Conservation (phyloP, 2,797 vertebrate genomes). For the Hybognathus amarus region DNA sequence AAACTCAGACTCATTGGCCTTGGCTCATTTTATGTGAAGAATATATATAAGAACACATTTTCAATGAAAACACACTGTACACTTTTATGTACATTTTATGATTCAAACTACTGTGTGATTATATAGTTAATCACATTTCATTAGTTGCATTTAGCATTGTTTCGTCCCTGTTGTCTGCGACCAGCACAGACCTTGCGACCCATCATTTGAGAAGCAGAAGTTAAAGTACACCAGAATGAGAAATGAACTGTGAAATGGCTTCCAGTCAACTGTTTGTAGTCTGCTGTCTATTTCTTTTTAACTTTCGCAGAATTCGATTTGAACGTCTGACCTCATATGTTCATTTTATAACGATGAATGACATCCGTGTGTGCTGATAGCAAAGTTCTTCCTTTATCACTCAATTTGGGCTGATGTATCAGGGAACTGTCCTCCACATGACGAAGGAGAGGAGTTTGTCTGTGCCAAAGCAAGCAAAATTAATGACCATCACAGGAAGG, state of each 20-base stretch:
- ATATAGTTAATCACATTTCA: not conserved
- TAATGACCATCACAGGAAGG: conserved; percentile 41
- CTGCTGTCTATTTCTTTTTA: conserved; percentile 60
- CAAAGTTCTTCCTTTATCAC: conserved; percentile 45
- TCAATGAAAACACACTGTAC: too few species aligned
- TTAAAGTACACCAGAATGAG: conserved; percentile 9
- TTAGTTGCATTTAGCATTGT: not conserved
- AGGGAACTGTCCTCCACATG: conserved; percentile 32
- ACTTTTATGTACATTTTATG: too few species aligned
- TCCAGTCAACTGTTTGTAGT: conserved; percentile 23
- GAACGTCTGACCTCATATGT: conserved; percentile 42
- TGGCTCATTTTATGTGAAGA: too few species aligned
- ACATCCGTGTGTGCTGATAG: conserved; percentile 29
- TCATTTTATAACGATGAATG: conserved; percentile 49
- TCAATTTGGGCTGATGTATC: conserved; percentile 41
- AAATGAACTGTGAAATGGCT: conserved; percentile 35
- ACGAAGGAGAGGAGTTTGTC: conserved; percentile 45
- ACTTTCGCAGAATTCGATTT: conserved; percentile 52
- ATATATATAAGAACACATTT: too few species aligned
- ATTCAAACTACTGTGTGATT: not conserved
- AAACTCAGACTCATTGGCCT: too few species aligned
- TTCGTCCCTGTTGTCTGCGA: not conserved
- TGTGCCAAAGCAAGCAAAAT: conserved; percentile 47
- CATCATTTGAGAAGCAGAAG: not conserved
- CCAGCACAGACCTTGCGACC: not conserved